Conservation (phyloP, 2,888 invertebrate species). For the Oxytorus armatus region DNA sequence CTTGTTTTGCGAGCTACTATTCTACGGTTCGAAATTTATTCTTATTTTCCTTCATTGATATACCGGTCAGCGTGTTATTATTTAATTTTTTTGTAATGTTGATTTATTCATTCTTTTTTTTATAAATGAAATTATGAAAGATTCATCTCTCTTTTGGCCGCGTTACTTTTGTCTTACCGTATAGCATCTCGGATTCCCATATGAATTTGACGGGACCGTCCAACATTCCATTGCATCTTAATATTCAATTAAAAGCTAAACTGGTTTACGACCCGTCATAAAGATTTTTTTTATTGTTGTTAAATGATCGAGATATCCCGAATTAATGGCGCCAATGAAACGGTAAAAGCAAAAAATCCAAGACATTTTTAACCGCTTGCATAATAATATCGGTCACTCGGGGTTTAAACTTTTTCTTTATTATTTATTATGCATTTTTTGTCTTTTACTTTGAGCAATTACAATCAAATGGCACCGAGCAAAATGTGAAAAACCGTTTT, state of each 20-base stretch:
- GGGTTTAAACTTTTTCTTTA: background rate
- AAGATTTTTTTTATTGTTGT: constrained; percentile 30
- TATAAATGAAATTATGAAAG: background rate
- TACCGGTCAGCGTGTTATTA: background rate
- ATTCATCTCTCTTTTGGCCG: background rate
- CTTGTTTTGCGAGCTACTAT: constrained; percentile 9
- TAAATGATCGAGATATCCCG: constrained; percentile 16
- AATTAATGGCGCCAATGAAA: constrained; percentile 12
- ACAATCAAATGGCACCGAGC: no score
- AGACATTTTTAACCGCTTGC: background rate
- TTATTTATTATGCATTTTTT: background rate
- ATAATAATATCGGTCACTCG: background rate
- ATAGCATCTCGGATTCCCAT: constrained; percentile 12
- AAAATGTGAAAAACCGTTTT: no score
- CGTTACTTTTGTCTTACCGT: constrained; percentile 16
- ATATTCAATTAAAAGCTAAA: constrained; percentile 26
- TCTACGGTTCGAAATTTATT: background rate
- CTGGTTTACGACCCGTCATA: constrained; percentile 25
- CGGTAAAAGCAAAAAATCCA: background rate
- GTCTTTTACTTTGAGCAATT: background rate
- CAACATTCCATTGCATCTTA: constrained; percentile 25
- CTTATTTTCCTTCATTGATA: background rate
- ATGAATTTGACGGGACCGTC: constrained; percentile 21
- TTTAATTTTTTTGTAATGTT: constrained; percentile 11
- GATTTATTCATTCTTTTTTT: background rate